These are phyloP conservation scores for Lomographa bimaculata DNA, from an alignment of 2,888 invertebrate species.

Conservation along the genomic window DNA sequence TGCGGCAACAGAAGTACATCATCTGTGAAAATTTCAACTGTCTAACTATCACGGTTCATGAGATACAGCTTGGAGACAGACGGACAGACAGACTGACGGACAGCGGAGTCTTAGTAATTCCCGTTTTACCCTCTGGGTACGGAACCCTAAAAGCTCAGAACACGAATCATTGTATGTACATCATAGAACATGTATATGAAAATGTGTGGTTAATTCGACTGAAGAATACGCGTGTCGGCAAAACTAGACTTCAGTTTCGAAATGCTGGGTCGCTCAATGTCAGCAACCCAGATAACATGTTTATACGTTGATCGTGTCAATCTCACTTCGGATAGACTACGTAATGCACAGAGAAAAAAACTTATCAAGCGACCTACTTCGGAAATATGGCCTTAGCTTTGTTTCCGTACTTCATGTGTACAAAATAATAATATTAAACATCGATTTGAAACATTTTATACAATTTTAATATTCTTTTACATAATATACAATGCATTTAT, in stretches of 20 bases:
- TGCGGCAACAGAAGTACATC: no score
- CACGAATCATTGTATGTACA: no score
- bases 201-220: no score
- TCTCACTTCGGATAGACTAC: constrained; percentile 9
- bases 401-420: neutral
- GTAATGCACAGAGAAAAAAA: constrained; percentile 3
- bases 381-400: neutral
- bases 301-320: constrained; percentile 30
- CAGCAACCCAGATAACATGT: constrained; percentile 39
- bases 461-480: constrained; percentile 41
- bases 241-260: constrained; percentile 45
- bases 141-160: no score
- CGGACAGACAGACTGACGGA: no score
- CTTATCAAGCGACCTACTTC: constrained; percentile 5
- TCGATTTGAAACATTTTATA: constrained; percentile 11
- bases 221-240: constrained; percentile 40
- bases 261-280: constrained; percentile 38
- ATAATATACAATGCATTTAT: constrained; percentile 5
- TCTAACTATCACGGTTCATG: no score
- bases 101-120: no score
- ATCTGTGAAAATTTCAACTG: no score
- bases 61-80: no score
- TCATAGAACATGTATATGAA: no score
- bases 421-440: constrained; percentile 3
- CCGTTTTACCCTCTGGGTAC: no score